Percentiles rank a stretch among this genome's conserved stretches.
Evolutionary conservation across 2,888 invertebrate genomes (phyloP).

Genomic region (Asteroscopus sphinx): DNA sequence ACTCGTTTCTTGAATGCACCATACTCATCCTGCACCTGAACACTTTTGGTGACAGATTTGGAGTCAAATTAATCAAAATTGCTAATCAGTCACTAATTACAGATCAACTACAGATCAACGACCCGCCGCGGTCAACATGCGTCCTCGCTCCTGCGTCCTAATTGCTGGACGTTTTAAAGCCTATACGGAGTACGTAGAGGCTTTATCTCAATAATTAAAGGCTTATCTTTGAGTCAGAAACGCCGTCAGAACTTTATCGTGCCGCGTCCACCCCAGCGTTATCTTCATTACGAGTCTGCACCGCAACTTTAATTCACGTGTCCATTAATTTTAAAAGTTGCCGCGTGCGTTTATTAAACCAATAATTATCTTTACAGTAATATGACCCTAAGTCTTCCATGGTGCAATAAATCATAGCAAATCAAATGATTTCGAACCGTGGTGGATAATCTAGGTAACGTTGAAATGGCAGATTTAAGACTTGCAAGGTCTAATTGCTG

Average conservation of each 20-base stretch:
- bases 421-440: slow-evolving; percentile 76
- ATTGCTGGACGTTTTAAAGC: slow-evolving; percentile 68
- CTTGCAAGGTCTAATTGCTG: slow-evolving; percentile 65
- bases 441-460: slow-evolving; percentile 63
- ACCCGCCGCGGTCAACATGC: slow-evolving; percentile 43
- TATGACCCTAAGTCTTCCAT: slow-evolving; percentile 72
- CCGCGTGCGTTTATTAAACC: slow-evolving; percentile 80
- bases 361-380: slow-evolving; percentile 81
- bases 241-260: slow-evolving; percentile 85
- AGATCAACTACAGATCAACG: slow-evolving; percentile 58
- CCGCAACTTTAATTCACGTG: slow-evolving; percentile 83
- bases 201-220: slow-evolving; percentile 85
- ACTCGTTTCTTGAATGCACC: too few relatives aligned
- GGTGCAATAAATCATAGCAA: slow-evolving; percentile 80
- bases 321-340: slow-evolving; percentile 86
- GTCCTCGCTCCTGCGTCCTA: slow-evolving; percentile 56
- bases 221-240: slow-evolving; percentile 80
- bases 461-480: slow-evolving; percentile 73
- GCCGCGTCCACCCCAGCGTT: slow-evolving; percentile 77
- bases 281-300: slow-evolving; percentile 86
- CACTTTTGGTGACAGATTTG: slow-evolving; percentile 39
- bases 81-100: slow-evolving; percentile 56
- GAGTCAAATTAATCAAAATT: slow-evolving; percentile 46
- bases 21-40: slow-evolving; percentile 6
- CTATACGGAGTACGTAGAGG: slow-evolving; percentile 62